A percentile compares a stretch with the other conserved stretches of the same genome.
phyloP scores from a whole-genome alignment of 2,113 vertebrate species.

The Phalacrocorax aristotelis region DNA sequence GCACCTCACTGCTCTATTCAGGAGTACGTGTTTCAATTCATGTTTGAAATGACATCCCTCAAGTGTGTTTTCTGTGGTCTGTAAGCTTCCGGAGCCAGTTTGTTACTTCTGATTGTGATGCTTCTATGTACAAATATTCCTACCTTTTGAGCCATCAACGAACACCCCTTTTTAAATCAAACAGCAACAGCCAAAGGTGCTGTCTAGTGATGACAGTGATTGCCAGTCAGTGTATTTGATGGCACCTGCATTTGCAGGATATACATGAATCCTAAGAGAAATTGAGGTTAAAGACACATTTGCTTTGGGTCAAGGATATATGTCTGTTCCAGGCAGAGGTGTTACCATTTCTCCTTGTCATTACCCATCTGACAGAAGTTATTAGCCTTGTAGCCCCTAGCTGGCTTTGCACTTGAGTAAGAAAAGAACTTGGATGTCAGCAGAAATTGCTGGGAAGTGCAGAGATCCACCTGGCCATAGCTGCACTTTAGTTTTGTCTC shows the following conservation, averaged over 20 bases:
- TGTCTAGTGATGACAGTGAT: neutral
- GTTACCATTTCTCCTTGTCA: neutral
- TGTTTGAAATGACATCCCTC: neutral
- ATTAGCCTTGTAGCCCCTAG: neutral
- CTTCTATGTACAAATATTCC: neutral
- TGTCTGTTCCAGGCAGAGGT: neutral
- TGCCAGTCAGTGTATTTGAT: neutral
- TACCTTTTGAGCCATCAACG: neutral
- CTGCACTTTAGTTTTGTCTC: neutral
- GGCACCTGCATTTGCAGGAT: neutral
- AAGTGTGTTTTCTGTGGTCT: neutral
- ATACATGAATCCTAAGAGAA: neutral
- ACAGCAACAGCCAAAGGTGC: neutral
- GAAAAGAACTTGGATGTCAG: neutral
- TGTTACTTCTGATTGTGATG: neutral
- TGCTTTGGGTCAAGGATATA: neutral
- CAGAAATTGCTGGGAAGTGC: neutral
- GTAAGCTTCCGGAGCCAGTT: neutral
- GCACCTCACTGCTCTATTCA: neutral
- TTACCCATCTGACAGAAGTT: neutral
- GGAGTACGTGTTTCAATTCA: neutral
- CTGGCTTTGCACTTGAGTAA: neutral
- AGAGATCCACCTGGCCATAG: neutral
- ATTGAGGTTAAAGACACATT: neutral
- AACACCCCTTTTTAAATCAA: neutral